Evolutionary conservation across 1,140 invertebrate genomes (phyloP).

Genomic region (Hesperophylax magnus): DNA sequence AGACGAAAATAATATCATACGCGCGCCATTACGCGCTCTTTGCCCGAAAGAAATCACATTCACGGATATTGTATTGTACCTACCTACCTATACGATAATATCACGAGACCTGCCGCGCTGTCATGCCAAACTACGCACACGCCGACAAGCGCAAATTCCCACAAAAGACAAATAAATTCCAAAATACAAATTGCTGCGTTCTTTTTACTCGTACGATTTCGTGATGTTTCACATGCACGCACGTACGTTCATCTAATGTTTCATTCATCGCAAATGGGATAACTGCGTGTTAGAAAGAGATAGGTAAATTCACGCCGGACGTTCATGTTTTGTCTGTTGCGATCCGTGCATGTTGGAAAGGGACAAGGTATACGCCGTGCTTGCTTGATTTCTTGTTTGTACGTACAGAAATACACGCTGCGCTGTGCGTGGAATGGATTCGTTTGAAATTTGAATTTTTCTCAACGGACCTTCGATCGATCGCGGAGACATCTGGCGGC

Average conservation of each 20-base stretch:
- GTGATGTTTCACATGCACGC: no score
- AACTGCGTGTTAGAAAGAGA: no score
- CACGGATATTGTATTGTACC: no score
- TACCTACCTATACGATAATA: background rate
- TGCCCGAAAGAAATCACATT: constrained; percentile 11
- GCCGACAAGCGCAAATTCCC: background rate
- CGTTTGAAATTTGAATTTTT: constrained; percentile 19
- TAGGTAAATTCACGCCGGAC: no score
- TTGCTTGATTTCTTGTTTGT: no score
- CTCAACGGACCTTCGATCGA: background rate
- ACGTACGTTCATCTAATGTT: no score
- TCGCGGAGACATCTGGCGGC: background rate
- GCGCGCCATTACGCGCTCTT: constrained; percentile 2
- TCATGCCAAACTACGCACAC: background rate
- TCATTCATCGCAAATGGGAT: no score
- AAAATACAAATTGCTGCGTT: background rate
- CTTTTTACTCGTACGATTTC: background rate
- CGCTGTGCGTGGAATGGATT: background rate
- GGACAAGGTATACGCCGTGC: no score
- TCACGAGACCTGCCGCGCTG: constrained; percentile 9
- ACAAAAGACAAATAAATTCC: background rate
- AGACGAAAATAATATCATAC: constrained; percentile 17
- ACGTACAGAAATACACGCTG: no score
- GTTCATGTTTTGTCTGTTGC: no score
- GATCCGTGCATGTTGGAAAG: no score